Evolutionary conservation across 2,797 vertebrate species (phyloP).

Genomic region (Silurus aristotelis): DNA sequence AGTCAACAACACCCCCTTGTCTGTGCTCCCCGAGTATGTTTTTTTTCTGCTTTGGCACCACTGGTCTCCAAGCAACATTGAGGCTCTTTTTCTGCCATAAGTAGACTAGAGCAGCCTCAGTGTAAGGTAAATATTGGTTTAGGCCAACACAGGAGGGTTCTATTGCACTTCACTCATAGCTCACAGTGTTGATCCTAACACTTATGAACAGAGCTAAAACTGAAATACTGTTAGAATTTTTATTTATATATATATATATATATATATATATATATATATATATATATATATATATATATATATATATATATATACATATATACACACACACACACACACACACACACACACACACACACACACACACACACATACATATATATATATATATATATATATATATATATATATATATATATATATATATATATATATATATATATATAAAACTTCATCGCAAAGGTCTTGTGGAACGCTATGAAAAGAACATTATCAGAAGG

Average conservation of each 20-base stretch:
- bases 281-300: too few species aligned
- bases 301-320: not conserved
- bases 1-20: conserved; percentile 49
- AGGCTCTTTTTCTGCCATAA: conserved; percentile 44
- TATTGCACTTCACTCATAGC: conserved; percentile 47
- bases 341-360: not conserved
- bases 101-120: conserved; percentile 52
- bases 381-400: too few species aligned
- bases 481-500: conserved; percentile 31
- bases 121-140: conserved; percentile 64
- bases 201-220: conserved; percentile 20
- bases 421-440: not conserved
- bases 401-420: too few species aligned
- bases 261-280: too few species aligned
- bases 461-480: conserved; percentile 6
- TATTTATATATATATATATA: too few species aligned
- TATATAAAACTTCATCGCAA: not conserved
- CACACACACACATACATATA: not conserved
- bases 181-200: conserved; percentile 29
- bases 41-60: conserved; percentile 44
- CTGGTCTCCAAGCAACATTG: conserved; percentile 60
- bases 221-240: conserved; percentile 19
- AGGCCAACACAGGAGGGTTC: conserved; percentile 55
- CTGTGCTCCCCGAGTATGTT: conserved; percentile 33
- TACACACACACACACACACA: conserved; percentile 1